phyloP scores from a whole-genome alignment of 2,797 vertebrate genomes.

The Knipowitschia caucasica region DNA sequence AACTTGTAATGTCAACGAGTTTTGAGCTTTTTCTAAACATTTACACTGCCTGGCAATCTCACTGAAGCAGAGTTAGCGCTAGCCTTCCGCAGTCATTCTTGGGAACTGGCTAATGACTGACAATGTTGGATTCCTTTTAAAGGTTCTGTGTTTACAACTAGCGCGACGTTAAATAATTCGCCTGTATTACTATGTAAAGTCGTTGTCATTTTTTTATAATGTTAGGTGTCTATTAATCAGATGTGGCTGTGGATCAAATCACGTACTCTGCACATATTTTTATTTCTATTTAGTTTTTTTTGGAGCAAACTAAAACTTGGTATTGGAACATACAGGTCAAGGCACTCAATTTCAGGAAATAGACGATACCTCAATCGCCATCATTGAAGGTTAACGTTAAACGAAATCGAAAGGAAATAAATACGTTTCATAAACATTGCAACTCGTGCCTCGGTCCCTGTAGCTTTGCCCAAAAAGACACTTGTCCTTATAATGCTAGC shows the following conservation, averaged over 20 bases:
- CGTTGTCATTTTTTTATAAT: background rate
- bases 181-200: background rate
- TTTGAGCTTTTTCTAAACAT: conserved; percentile 22
- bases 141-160: conserved; percentile 63
- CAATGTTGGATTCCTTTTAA: conserved; percentile 45
- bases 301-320: conserved; percentile 43
- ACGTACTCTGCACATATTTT: background rate
- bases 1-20: conserved; percentile 31
- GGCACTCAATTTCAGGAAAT: conserved; percentile 63
- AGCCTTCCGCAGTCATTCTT: conserved; percentile 43
- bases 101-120: conserved; percentile 52
- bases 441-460: background rate
- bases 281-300: conserved; percentile 32
- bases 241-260: background rate
- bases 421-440: conserved; percentile 2
- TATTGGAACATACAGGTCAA: conserved; percentile 40
- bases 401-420: conserved; percentile 3
- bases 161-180: conserved; percentile 4
- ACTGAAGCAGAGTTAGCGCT: conserved; percentile 46
- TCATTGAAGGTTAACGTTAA: conserved; percentile 24
- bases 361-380: conserved; percentile 62
- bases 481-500: conserved; percentile 42
- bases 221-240: background rate
- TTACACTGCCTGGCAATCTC: conserved; percentile 26
- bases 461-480: conserved; percentile 26